These are phyloP conservation scores for Gallinago solitaria DNA, from an alignment of 2,797 vertebrate species.

Conservation along the genomic window DNA sequence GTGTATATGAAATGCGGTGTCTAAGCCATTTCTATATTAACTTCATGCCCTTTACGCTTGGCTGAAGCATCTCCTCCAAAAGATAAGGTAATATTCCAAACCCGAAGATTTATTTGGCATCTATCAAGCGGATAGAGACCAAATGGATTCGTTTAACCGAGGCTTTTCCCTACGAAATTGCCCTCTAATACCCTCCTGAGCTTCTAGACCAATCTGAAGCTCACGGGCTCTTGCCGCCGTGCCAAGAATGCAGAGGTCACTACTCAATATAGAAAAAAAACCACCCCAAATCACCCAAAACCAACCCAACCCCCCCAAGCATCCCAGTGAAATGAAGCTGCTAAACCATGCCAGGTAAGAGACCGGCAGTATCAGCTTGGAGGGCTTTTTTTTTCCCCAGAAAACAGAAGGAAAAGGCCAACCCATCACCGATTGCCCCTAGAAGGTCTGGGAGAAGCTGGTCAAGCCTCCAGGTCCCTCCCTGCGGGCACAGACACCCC, in stretches of 20 bases:
- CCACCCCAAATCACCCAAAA: not conserved
- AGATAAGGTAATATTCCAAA: not conserved
- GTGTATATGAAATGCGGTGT: fast-evolving
- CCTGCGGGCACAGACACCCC: not conserved
- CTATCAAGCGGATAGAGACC: not conserved
- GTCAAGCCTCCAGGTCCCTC: not conserved
- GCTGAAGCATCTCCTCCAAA: not conserved
- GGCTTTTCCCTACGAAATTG: not conserved
- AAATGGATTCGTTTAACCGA: not conserved
- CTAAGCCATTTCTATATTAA: not conserved
- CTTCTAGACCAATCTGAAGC: slow-evolving; percentile 25
- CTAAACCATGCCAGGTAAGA: not conserved
- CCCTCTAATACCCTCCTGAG: not conserved
- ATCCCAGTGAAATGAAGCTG: not conserved
- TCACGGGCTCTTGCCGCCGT: not conserved
- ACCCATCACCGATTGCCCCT: not conserved
- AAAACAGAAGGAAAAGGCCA: not conserved
- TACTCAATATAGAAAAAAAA: not conserved
- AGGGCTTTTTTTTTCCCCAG: not conserved
- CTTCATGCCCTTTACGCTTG: not conserved
- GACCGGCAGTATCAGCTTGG: not conserved
- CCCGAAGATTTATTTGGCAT: not conserved
- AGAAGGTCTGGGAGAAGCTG: not conserved
- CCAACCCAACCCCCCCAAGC: not conserved
- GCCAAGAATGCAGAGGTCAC: slow-evolving; percentile 53